A percentile compares a stretch with the other conserved stretches of the same genome.
phyloP scores from a whole-genome alignment of 2,888 invertebrate species.

The Deilephila porcellus region DNA sequence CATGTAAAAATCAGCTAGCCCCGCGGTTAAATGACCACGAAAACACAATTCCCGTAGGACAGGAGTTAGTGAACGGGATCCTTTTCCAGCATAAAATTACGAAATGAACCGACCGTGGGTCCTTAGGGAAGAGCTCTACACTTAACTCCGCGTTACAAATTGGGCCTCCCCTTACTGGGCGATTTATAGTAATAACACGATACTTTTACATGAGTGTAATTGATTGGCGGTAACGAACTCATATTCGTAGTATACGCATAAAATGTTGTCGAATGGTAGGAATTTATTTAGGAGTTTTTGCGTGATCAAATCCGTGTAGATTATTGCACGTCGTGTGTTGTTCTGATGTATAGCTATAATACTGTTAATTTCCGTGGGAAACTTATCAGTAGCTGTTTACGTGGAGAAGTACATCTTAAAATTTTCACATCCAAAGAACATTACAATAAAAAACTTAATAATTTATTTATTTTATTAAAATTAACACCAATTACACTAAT shows the following conservation, averaged over 20 bases:
- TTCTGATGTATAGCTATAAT: too few relatives aligned
- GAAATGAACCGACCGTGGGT: not conserved
- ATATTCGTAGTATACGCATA: not conserved
- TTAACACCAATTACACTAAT: too few relatives aligned
- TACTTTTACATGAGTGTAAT: conserved; percentile 24
- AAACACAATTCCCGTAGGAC: conserved; percentile 16
- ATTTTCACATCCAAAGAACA: too few relatives aligned
- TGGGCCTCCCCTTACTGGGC: conserved; percentile 39
- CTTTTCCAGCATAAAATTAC: conserved; percentile 21
- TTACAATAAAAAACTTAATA: too few relatives aligned
- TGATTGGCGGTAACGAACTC: not conserved
- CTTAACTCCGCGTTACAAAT: conserved; percentile 44
- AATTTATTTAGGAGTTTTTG: too few relatives aligned
- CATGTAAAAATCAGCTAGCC: conserved; percentile 13
- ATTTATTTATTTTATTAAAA: too few relatives aligned
- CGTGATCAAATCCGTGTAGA: too few relatives aligned
- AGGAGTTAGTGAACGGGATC: conserved; percentile 11
- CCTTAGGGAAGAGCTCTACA: conserved; percentile 4
- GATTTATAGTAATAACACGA: conserved; percentile 36
- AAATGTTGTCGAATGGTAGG: not conserved
- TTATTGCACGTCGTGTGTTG: too few relatives aligned
- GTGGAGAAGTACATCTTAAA: too few relatives aligned
- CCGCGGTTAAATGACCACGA: conserved; percentile 24
- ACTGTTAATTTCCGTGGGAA: too few relatives aligned
- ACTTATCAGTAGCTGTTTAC: too few relatives aligned